These are phyloP conservation scores for Brachyistius frenatus DNA, from an alignment of 2,113 vertebrate genomes.

Conservation along the genomic window DNA sequence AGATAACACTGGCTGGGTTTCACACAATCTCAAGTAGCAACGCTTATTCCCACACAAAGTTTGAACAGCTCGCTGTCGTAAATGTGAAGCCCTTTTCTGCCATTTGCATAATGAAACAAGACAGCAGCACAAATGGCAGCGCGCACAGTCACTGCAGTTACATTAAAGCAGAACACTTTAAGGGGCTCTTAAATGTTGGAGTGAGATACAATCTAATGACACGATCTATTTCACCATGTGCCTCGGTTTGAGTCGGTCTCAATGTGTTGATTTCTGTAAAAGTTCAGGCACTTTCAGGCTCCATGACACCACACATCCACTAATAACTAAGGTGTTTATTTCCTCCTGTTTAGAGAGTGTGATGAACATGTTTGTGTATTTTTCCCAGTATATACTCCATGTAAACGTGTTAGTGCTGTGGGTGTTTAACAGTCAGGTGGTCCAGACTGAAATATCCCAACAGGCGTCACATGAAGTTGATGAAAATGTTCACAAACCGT, in stretches of 20 bases:
- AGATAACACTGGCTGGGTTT: slow-evolving; percentile 1
- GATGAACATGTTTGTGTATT: background rate
- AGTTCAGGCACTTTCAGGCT: no score
- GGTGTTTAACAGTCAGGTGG: background rate
- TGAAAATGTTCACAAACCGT: background rate
- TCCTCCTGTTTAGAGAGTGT: slow-evolving; percentile 1
- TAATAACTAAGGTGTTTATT: no score
- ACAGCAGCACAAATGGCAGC: slow-evolving; percentile 61
- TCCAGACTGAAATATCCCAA: background rate
- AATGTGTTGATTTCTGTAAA: background rate
- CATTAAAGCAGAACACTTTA: slow-evolving; percentile 54
- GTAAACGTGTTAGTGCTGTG: background rate
- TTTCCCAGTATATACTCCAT: background rate
- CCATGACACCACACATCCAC: no score
- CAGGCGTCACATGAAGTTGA: background rate
- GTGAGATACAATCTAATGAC: slow-evolving; percentile 26
- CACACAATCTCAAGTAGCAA: background rate
- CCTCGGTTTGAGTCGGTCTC: background rate
- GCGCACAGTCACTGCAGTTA: slow-evolving; percentile 30
- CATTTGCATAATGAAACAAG: slow-evolving; percentile 59
- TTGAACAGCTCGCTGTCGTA: slow-evolving; percentile 21
- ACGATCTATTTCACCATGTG: background rate
- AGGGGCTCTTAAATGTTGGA: slow-evolving; percentile 45
- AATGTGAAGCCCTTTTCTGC: slow-evolving; percentile 10
- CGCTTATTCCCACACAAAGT: slow-evolving; percentile 11